Evolutionary conservation across 2,797 vertebrate species (phyloP), one percentile per base, ranked within the genome.

Genomic region (Miichthys miiuy): DNA sequence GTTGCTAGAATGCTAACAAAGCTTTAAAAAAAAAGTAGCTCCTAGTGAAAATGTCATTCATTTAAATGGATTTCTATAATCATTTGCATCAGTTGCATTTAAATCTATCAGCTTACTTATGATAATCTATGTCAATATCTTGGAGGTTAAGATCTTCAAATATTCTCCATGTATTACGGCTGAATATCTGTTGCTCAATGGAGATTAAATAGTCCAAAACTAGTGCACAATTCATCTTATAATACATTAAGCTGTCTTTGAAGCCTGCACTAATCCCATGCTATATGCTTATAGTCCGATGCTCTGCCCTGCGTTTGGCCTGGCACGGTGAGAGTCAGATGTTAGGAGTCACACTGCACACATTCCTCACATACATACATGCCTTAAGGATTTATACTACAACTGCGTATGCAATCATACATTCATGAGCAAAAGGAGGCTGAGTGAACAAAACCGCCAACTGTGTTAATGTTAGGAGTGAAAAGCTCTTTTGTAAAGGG

Each of bases 361-460:
- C 81, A 90, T 92, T 91, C 85, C 80, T 81, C 75, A 48, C 77
- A 90, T 90, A 68, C 55, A 38, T 66, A 1, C 5, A 14, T 44
- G 65, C 64, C 64, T 72, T 25, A 8, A 70, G 70, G 21, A 42
- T 69, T 65, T 12, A 48, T 10, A 51, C 57, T 44, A 34, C 57
- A 20, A 14, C 50, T 20, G 13, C 18, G 2, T 67, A 2, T 23
- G 30, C 23, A 47, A 70, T 13, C 23, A 20, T 52, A 17, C 41
- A 18, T 67, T 34, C 23, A 38, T 46, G 1, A 34, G 60, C 18
- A 6, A 4, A 25, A 67, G 3, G n/a, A 3, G 23, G 10, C 17
- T 12, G 38, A 7, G 17, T 4, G 62, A 69, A 72, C 51, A 79
- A 55, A 83, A 48, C 54, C 42, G 30, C 4, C 12, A 48, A 25